These are phyloP conservation scores for Acronicta aceris DNA, from an alignment of 2,888 invertebrate genomes.

Conservation along the genomic window DNA sequence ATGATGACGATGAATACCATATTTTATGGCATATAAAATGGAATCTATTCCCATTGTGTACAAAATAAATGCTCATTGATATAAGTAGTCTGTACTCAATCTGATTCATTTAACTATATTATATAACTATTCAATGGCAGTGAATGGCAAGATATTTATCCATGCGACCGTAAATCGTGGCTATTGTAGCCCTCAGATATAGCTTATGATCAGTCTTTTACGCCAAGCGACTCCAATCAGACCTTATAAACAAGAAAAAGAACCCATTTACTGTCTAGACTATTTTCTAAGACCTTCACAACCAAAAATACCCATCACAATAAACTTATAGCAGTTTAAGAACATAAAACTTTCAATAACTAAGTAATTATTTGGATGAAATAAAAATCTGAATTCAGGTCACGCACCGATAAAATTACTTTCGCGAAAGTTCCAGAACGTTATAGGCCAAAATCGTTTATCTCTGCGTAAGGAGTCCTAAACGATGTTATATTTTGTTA, in stretches of 20 bases:
- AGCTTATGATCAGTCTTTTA: too few species aligned
- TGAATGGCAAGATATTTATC: too few species aligned
- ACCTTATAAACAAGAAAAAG: background rate
- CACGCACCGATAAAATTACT: slow-evolving; percentile 43
- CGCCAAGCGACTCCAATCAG: too few species aligned
- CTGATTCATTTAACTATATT: too few species aligned
- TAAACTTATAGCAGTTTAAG: slow-evolving; percentile 5
- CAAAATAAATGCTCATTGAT: too few species aligned
- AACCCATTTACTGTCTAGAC: background rate
- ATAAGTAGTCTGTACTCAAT: too few species aligned
- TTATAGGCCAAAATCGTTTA: slow-evolving; percentile 50
- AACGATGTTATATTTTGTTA: slow-evolving; percentile 37
- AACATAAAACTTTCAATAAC: slow-evolving; percentile 37
- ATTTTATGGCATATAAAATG: too few species aligned
- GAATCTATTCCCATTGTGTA: too few species aligned
- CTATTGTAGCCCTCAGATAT: too few species aligned
- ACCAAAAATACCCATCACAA: slow-evolving; percentile 1
- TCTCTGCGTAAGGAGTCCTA: slow-evolving; percentile 31
- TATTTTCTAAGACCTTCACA: background rate
- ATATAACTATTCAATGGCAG: too few species aligned
- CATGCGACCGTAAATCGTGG: too few species aligned
- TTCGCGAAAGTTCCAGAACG: slow-evolving; percentile 37
- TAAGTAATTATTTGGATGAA: slow-evolving; percentile 38
- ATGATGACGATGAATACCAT: too few species aligned
- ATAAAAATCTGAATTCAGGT: slow-evolving; percentile 34